phyloP scores from a whole-genome alignment of 2,888 invertebrate species.

The Brachyptera risi region DNA sequence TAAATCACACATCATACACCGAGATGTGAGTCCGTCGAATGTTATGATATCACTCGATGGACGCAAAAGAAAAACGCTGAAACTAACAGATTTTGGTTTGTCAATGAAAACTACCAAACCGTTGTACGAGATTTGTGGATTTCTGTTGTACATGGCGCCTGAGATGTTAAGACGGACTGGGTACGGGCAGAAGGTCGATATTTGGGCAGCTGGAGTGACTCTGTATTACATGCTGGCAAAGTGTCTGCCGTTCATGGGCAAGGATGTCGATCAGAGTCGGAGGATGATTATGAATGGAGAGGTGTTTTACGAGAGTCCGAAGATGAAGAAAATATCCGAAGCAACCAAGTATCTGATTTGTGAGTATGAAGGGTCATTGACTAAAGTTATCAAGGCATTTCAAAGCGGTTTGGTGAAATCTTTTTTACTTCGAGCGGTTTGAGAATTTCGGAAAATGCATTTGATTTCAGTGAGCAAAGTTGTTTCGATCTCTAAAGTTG shows the following conservation, averaged over 20 bases:
- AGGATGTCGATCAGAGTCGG: not conserved
- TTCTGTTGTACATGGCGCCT: conserved; percentile 1
- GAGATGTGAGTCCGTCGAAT: not conserved
- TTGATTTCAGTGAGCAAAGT: too few species aligned
- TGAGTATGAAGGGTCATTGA: not conserved
- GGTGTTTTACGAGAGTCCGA: not conserved
- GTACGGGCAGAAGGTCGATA: not conserved
- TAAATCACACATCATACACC: not conserved
- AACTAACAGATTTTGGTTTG: not conserved
- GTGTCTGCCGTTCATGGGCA: not conserved
- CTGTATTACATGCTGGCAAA: not conserved
- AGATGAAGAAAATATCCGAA: not conserved
- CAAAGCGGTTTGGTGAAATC: too few species aligned
- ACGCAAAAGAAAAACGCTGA: not conserved
- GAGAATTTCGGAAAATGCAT: too few species aligned
- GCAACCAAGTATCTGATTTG: not conserved
- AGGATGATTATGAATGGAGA: not conserved
- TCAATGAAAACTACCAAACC: not conserved
- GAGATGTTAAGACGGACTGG: not conserved
- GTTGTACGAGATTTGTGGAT: not conserved
- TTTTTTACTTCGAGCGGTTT: too few species aligned
- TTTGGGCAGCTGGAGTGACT: not conserved
- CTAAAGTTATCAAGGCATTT: too few species aligned
- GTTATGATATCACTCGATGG: not conserved
- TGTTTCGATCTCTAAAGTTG: too few species aligned